Conservation (phyloP, 2,797 vertebrate genomes). For the Clamator glandarius region DNA sequence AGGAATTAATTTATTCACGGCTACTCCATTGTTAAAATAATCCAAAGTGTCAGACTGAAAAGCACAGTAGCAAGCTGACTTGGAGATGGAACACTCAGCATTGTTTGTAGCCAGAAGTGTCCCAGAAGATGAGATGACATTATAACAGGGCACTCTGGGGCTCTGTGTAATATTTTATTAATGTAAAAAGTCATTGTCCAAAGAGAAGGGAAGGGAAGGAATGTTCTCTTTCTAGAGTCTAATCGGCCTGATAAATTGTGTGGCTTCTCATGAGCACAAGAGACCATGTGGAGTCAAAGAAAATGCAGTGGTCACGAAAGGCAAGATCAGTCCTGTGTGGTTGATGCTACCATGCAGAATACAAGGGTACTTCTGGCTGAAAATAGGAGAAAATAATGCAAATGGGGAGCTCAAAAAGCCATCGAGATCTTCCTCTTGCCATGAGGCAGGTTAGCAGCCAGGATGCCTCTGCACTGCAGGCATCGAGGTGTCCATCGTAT, state of each 20-base stretch:
- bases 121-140: neutral
- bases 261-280: neutral
- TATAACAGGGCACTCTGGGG: neutral
- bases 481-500: fast-evolving
- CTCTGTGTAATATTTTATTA: neutral
- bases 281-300: fast-evolving
- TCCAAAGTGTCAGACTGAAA: conserved; percentile 27
- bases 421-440: neutral
- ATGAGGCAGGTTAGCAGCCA: neutral
- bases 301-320: neutral
- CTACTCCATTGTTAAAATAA: conserved; percentile 48
- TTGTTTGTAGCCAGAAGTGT: neutral
- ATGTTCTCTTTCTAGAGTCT: neutral
- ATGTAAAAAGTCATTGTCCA: neutral
- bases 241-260: neutral
- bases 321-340: fast-evolving
- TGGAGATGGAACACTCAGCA: neutral
- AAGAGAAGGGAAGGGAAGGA: neutral
- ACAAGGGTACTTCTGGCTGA: neutral
- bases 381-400: neutral
- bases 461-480: neutral
- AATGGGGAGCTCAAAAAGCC: fast-evolving
- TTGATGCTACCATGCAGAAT: neutral
- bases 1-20: conserved; percentile 56
- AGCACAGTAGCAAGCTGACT: neutral